Evolutionary conservation across 2,113 vertebrate species (phyloP), one percentile per base, ranked within the genome.

Genomic region (Artemisiospiza belli): DNA sequence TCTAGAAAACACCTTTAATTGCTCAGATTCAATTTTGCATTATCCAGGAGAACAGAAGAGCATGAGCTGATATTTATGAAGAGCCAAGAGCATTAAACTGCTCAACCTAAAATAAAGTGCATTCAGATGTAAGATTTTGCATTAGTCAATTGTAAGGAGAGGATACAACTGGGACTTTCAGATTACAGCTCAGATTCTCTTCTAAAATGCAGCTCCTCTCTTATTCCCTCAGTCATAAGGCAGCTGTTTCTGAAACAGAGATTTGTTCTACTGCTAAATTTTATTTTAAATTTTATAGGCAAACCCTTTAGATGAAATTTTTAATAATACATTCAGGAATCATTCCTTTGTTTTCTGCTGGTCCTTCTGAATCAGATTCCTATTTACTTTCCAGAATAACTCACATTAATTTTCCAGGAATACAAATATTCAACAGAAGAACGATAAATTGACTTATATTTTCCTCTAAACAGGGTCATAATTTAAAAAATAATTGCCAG

Each of bases 251-350:
- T 87, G 41, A 82, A 54, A 59, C 27, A 64, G 5, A n/a, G 6
- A 47, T 76, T 72, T 76, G 2, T 69, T 49, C 20, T 39, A 30
- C 20, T 75, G 55, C 8, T 81, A 68, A 31, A 91, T 94, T 94
- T 93, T 96, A 84, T 96, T 96, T 96, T 91, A 66, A 79, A 80
- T 94, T 72, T 79, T 92, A 63, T 73, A 77, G 47, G 51, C 57
- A 95, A 96, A 91, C 10, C 3, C 1, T 61, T 55, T 20, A 87
- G 44, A 21, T 44, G 63, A 85, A 6, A 47, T 58, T 94, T 91
- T 87, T 12, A 91, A 82, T 68, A 95, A 64, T 55, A 83, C 30
- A 49, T 94, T 75, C 85, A 95, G 21, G 55, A 85, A 90, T 49
- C 66, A 2, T 75, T 96, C n/a, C 22, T 96, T 97, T 97, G 61